Evolutionary conservation across 2,888 invertebrate species (phyloP).

Genomic region (Miltochrista miniata): DNA sequence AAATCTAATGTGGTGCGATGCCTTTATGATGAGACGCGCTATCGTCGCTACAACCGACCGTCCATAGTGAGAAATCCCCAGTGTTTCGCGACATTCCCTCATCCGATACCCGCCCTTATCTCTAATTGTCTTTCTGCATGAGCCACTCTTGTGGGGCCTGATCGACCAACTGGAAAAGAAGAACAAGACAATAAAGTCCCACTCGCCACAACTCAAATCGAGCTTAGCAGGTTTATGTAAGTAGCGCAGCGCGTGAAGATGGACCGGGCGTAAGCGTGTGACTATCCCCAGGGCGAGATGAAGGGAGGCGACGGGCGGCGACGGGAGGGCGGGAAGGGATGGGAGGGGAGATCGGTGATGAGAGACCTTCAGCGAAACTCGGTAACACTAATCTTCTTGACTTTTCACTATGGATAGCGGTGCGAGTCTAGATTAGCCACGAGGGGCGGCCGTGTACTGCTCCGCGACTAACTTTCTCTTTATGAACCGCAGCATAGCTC

Average conservation of each 20-base stretch:
- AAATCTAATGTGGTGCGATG: constrained; percentile 82
- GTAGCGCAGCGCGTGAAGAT: constrained; percentile 80
- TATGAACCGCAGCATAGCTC: constrained; percentile 66
- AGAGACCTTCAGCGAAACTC: constrained; percentile 83
- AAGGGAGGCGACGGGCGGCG: constrained; percentile 43
- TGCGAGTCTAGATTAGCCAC: constrained; percentile 53
- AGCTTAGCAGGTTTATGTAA: constrained; percentile 72
- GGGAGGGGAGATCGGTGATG: constrained; percentile 59
- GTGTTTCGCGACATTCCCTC: constrained; percentile 81
- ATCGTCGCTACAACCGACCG: constrained; percentile 76
- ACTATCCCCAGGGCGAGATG: constrained; percentile 72
- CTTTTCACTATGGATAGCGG: constrained; percentile 78
- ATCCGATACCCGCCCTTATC: constrained; percentile 76
- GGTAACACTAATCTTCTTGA: constrained; percentile 67
- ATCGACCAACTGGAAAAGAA: constrained; percentile 84
- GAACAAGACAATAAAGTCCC: constrained; percentile 82
- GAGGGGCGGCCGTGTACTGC: constrained; percentile 46
- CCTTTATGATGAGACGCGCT: constrained; percentile 78
- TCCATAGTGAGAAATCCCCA: constrained; percentile 82
- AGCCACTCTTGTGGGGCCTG: constrained; percentile 84
- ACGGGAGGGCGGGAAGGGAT: constrained; percentile 36
- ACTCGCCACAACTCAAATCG: constrained; percentile 70
- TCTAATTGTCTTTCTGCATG: constrained; percentile 84
- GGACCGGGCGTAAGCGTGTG: constrained; percentile 78
- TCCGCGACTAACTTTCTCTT: constrained; percentile 48